Evolutionary conservation across 37 sponge, comb jelly and placozoan genomes (phyloP), one percentile per base, ranked within the genome.

Genomic region (Haliclona indistincta): DNA sequence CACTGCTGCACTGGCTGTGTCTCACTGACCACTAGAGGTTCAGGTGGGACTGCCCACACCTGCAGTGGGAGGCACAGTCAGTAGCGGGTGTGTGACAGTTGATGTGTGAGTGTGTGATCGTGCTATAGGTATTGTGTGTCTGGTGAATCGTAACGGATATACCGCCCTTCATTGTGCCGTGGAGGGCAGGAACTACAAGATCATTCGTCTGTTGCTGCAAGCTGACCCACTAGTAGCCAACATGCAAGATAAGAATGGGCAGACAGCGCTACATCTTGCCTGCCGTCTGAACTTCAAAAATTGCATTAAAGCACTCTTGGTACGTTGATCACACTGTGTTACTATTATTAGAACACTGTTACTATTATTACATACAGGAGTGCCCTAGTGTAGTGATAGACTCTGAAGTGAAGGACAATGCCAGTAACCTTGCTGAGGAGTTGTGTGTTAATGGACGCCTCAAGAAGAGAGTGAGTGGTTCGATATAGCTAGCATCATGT

Each of bases 241-340:
- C 65, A 72, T 72, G 0, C 58, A 66, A 41, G 80, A 79, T 60
- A 66, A 32, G 44, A 38, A 56, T 25, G 86, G 86, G 0, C 65
- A 77, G 60, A 79, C 80, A 0, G 62, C 86, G n/a, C 86, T 86
- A 1, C 86, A 86, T 39, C 51, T 86, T 5, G 86, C 86, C 49
- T 86, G 86, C 44, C 29, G 23, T 58, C 28, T 58, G 13, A 58
- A 58, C 25, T 58, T 7, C 7, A 58, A 58, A n/a, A 58, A 58
- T 6, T 58, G 60, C n/a, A 20, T 58, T 6, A 25, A 25, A 7
- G 13, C 60, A n/a, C n/a, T 58, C 6, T n/a, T 58, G 11, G 60
- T 58, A n/a, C 11, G 60, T 58, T n/a, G 6, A 58, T 58, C 6
- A 58, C 6, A 10, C 51, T 47, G 51, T 47, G 15, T 15, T 17